Evolutionary conservation across 2,888 invertebrate genomes (phyloP).

Genomic region (Stenodera caucasica): DNA sequence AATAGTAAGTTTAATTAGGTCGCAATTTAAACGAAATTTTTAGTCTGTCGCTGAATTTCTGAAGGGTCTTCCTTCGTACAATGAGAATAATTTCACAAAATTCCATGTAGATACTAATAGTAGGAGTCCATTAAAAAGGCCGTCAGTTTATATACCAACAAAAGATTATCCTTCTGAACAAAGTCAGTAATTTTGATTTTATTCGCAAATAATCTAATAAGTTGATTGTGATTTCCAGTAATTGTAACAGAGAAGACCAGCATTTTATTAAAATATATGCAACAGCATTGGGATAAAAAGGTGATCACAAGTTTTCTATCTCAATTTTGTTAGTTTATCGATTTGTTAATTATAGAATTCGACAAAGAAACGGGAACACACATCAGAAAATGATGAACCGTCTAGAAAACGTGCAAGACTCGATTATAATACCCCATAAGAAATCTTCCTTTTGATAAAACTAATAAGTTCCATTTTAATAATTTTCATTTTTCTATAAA

Average conservation of each 20-base stretch:
- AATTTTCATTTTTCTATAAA: constrained; percentile 10
- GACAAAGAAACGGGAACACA: constrained; percentile 50
- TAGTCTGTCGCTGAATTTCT: constrained; percentile 88
- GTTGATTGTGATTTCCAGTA: constrained; percentile 73
- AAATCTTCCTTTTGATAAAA: not conserved
- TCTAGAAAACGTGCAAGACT: constrained; percentile 50
- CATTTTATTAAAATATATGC: constrained; percentile 88
- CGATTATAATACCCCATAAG: constrained; percentile 36
- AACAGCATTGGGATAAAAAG: constrained; percentile 96
- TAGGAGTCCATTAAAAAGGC: constrained; percentile 80
- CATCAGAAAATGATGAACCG: constrained; percentile 48
- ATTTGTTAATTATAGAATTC: constrained; percentile 36
- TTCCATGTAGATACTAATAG: constrained; percentile 86
- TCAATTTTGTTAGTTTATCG: not conserved
- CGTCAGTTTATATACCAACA: constrained; percentile 89
- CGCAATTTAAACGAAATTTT: constrained; percentile 43
- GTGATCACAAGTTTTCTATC: constrained; percentile 50
- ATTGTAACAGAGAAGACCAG: constrained; percentile 96
- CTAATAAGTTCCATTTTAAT: not conserved
- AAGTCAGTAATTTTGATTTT: constrained; percentile 62
- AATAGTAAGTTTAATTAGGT: not conserved
- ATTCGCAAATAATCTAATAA: too few relatives aligned
- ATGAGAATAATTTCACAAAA: constrained; percentile 88
- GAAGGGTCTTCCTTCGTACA: constrained; percentile 87
- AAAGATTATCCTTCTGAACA: constrained; percentile 92